Percentiles rank a stretch among this genome's conserved stretches.
These are phyloP conservation scores for Gracilinanus agilis DNA, from an alignment of 2,113 vertebrate species.

Conservation along the genomic window DNA sequence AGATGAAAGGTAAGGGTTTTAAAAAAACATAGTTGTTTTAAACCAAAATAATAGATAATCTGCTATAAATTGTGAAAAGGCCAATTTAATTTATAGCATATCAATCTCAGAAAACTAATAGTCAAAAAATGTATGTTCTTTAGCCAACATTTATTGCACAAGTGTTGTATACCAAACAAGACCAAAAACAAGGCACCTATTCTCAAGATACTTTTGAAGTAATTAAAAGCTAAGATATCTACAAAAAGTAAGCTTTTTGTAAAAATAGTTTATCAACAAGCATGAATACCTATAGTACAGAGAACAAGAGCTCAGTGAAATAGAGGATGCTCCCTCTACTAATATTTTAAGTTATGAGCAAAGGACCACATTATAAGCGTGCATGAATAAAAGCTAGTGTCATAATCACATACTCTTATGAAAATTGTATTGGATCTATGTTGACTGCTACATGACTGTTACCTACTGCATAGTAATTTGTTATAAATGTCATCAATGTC, in stretches of 20 bases:
- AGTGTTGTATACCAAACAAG: constrained; percentile 37
- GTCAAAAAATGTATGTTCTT: constrained; percentile 41
- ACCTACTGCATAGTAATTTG: not conserved
- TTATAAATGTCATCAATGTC: not conserved
- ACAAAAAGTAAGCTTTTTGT: constrained; percentile 17
- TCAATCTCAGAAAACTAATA: constrained; percentile 49
- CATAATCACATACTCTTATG: not conserved
- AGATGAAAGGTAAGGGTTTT: too few relatives aligned
- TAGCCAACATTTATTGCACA: constrained; percentile 32
- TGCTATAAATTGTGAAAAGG: constrained; percentile 38
- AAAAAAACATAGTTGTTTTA: constrained; percentile 33
- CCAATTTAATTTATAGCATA: constrained; percentile 27
- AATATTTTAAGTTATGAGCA: not conserved
- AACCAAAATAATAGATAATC: constrained; percentile 36
- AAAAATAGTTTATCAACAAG: not conserved
- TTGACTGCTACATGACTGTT: not conserved
- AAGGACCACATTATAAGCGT: not conserved
- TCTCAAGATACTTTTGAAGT: constrained; percentile 1
- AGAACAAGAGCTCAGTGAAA: not conserved
- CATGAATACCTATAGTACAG: constrained; percentile 4
- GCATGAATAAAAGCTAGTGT: not conserved
- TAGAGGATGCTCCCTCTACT: not conserved
- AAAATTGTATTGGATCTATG: not conserved
- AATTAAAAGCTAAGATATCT: not conserved
- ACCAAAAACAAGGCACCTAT: not conserved